Base-by-base conservation (phyloP, 2,113 vertebrate genomes). In the Nothobranchius furzeri region DNA sequence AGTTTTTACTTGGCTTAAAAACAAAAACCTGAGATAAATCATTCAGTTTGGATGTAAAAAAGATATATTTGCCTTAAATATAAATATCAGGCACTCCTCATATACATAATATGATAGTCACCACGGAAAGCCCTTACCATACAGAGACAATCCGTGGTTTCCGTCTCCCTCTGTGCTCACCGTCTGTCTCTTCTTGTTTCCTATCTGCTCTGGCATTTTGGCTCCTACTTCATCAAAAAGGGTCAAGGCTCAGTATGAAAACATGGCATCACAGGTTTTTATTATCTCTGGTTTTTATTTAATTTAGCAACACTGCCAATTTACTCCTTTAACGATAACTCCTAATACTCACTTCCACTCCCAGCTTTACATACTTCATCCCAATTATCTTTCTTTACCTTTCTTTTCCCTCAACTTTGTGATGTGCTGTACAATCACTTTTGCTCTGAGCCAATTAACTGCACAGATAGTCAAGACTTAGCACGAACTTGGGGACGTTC, bases 161-260 rank as follows among this genome's bases (percentile, higher is more conserved):
- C 43, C 46, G 2, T 70, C 49, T 13, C 11, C 35, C 64, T 52
- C 20, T 60, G 35, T 11, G 24, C 62, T 40, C 40, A 6, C 42
- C 36, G 24, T 62, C 53, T 62, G 57, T 42, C 8, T 61, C 42
- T 73, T 54, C 45, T 13, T 51, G 24, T 64, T 68, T 42, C 46
- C 61, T 51, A 15, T 59, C 63, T 64, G 24, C 77, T 79, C 63
- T 63, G 58, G 37, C 48, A 75, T 66, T 75, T 74, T 83, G 78
- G 64, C 71, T 79, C 71, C 52, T 78, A 58, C 73, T 84, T 85
- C 65, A 72, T 84, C 76, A 80, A 73, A 74, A 24, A 4, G 53
- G 64, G 70, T 78, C 70, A 78, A 50, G 37, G 24, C 75, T 71
- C 70, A 54, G 59, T 69, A 53, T 60, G 63, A 75, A 70, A 58